Evolutionary conservation across 2,113 vertebrate genomes (phyloP).

Genomic region (Siphamia tubifer): DNA sequence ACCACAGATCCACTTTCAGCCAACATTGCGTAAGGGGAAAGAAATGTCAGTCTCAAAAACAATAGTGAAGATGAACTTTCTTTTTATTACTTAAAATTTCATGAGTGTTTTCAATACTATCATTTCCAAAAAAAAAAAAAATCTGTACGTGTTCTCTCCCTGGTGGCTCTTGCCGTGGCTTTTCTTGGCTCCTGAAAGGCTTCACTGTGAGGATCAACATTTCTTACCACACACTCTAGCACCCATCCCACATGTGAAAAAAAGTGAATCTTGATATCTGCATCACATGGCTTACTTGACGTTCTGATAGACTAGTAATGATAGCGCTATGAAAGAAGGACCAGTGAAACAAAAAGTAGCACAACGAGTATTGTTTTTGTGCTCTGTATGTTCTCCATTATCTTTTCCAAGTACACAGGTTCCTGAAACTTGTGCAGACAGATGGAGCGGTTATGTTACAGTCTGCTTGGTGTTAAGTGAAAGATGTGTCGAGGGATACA

Average conservation of each 20-base stretch:
- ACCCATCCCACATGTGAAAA: slow-evolving; percentile 35
- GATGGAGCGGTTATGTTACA: slow-evolving; percentile 54
- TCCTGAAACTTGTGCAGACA: slow-evolving; percentile 40
- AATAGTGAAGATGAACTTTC: slow-evolving; percentile 2
- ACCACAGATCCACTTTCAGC: slow-evolving; percentile 45
- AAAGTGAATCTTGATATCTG: too few relatives aligned
- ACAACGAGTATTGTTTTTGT: background rate
- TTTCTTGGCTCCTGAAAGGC: slow-evolving; percentile 40
- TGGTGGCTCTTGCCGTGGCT: slow-evolving; percentile 27
- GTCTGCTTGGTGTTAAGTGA: slow-evolving; percentile 62
- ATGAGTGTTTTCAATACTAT: slow-evolving; percentile 60
- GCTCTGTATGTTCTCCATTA: slow-evolving; percentile 37
- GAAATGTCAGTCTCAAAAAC: slow-evolving; percentile 63
- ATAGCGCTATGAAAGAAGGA: background rate
- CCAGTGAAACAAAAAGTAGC: slow-evolving; percentile 19
- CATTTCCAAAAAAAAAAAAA: slow-evolving; percentile 39
- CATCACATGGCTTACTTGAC: background rate
- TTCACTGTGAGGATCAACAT: slow-evolving; percentile 45
- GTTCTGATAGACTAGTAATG: background rate
- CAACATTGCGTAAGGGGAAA: slow-evolving; percentile 63
- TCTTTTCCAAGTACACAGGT: slow-evolving; percentile 56
- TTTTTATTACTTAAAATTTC: slow-evolving; percentile 29
- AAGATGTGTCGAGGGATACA: slow-evolving; percentile 59
- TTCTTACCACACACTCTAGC: slow-evolving; percentile 21
- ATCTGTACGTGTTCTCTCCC: slow-evolving; percentile 35